A percentile compares a stretch with the other conserved stretches of the same genome.
Conservation (phyloP, 2,797 vertebrate species). For the Nannoperca obscura region DNA sequence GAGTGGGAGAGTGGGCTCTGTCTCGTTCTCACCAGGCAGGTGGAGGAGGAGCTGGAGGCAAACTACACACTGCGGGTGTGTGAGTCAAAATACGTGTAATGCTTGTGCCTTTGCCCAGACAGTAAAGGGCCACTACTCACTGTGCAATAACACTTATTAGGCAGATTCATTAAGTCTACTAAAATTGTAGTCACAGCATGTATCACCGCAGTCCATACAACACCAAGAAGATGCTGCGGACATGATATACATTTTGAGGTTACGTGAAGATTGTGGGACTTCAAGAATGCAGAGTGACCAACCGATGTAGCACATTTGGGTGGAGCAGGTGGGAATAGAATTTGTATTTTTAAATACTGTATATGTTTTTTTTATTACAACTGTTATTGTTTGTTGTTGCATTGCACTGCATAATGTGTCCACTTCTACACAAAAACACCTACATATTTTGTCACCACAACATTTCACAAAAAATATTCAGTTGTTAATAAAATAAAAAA, state of each 20-base stretch:
- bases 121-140: not conserved
- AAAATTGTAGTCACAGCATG: not conserved
- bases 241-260: not conserved
- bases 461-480: not conserved
- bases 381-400: not conserved
- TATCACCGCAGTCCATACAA: not conserved
- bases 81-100: constrained; percentile 53
- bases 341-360: not conserved
- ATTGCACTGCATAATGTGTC: too few relatives aligned
- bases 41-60: constrained; percentile 52
- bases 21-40: constrained; percentile 54
- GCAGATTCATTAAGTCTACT: not conserved
- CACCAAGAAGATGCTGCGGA: not conserved
- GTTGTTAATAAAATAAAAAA: not conserved
- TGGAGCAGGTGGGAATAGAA: constrained; percentile 36
- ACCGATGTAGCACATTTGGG: not conserved
- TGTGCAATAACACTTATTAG: not conserved
- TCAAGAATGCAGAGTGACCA: not conserved
- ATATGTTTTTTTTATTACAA: not conserved
- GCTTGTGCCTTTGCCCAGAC: constrained; percentile 8
- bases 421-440: not conserved
- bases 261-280: not conserved
- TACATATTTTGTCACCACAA: not conserved
- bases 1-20: constrained; percentile 45
- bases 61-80: constrained; percentile 40